Conservation (phyloP, 2,888 invertebrate genomes). For the Clistopyga incitator region DNA sequence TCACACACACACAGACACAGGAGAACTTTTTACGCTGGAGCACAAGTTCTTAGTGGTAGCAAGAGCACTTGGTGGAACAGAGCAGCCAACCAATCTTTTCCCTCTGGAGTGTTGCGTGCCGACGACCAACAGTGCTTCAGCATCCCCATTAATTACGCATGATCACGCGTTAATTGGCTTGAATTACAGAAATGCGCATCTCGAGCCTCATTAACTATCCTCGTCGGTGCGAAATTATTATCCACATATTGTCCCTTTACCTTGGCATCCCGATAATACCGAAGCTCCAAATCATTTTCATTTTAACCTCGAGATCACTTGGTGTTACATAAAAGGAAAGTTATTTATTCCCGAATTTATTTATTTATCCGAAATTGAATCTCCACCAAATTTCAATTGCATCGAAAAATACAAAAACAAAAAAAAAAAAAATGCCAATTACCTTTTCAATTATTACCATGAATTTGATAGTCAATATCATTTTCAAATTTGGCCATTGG, state of each 20-base stretch:
- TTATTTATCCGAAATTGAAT: background rate
- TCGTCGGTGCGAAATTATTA: constrained; percentile 66
- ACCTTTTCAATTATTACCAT: too few relatives aligned
- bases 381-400: background rate
- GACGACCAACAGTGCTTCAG: constrained; percentile 63
- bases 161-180: constrained; percentile 76
- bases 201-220: constrained; percentile 69
- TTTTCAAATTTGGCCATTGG: too few relatives aligned
- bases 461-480: too few relatives aligned
- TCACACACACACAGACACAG: background rate
- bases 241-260: constrained; percentile 4
- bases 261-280: constrained; percentile 3
- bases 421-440: too few relatives aligned
- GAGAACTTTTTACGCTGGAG: constrained; percentile 44
- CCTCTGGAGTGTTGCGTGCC: constrained; percentile 68
- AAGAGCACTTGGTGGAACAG: constrained; percentile 12
- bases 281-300: background rate
- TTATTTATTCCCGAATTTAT: background rate
- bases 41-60: constrained; percentile 26
- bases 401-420: background rate
- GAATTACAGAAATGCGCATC: constrained; percentile 75
- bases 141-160: constrained; percentile 74
- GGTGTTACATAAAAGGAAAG: background rate
- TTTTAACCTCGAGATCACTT: constrained; percentile 12
- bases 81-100: constrained; percentile 35